Conservation (phyloP, 1,140 invertebrate species). For the Aradophagus sp. region DNA sequence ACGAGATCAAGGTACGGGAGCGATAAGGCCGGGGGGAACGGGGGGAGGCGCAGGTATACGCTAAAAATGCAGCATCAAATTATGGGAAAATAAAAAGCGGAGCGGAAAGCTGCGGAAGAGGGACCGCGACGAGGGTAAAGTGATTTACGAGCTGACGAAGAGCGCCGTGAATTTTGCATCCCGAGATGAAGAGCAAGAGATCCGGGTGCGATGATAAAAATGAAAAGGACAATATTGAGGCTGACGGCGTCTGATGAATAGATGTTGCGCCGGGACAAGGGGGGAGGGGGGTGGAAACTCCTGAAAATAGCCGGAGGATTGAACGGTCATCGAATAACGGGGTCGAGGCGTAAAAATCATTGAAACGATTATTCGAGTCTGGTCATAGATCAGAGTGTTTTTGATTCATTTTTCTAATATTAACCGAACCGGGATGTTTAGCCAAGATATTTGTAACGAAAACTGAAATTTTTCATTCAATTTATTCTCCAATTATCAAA, state of each 20-base stretch:
- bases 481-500: no score
- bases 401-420: no score
- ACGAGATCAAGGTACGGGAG: conserved; percentile 43
- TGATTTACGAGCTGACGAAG: conserved; percentile 46
- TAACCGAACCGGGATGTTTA: no score
- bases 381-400: no score
- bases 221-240: conserved; percentile 51
- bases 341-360: no score
- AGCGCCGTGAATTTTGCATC: conserved; percentile 40
- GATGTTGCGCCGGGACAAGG: conserved; percentile 10
- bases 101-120: conserved; percentile 1
- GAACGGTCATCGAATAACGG: no score
- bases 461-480: no score
- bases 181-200: conserved; percentile 21
- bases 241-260: conserved; percentile 45
- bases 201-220: conserved; percentile 37
- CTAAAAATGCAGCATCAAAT: conserved; percentile 40
- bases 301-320: background rate
- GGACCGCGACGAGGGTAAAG: conserved; percentile 15
- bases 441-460: no score
- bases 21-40: conserved; percentile 34
- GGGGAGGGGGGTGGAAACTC: conserved; percentile 19
- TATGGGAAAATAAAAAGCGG: conserved; percentile 44
- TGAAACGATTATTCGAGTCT: no score
- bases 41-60: conserved; percentile 11